These are phyloP conservation scores for Cylindroiulus punctatus DNA, from an alignment of 2,888 invertebrate genomes.

Conservation along the genomic window DNA sequence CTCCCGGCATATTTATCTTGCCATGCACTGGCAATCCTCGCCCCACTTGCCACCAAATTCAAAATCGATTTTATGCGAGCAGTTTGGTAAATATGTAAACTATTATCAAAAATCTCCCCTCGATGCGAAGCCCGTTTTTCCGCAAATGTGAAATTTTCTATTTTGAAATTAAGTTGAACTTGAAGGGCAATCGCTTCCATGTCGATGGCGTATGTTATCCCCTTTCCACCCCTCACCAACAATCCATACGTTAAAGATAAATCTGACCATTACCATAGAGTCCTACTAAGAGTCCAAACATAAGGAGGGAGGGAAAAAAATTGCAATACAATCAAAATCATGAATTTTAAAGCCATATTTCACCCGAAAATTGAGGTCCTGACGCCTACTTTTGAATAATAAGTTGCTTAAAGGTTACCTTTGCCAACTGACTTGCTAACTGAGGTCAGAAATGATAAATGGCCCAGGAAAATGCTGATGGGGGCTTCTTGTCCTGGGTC, in stretches of 20 bases:
- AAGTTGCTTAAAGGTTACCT: constrained; percentile 51
- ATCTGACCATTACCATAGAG: constrained; percentile 45
- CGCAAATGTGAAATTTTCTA: constrained; percentile 30
- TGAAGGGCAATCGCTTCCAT: constrained; percentile 36
- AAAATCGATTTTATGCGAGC: constrained; percentile 42
- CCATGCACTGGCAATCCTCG: background rate
- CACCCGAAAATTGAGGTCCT: constrained; percentile 37
- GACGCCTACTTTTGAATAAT: constrained; percentile 50
- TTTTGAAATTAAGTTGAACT: constrained; percentile 43
- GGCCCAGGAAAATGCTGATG: constrained; percentile 33
- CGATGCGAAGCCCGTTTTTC: constrained; percentile 8
- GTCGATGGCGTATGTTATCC: background rate
- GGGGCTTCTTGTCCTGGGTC: background rate
- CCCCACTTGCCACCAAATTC: background rate
- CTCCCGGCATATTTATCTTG: constrained; percentile 24
- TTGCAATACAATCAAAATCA: constrained; percentile 50
- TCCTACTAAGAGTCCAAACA: constrained; percentile 38
- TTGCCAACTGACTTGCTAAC: constrained; percentile 36
- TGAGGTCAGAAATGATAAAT: constrained; percentile 52
- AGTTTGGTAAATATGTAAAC: constrained; percentile 44
- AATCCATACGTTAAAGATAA: constrained; percentile 44
- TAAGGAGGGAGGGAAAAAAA: constrained; percentile 50
- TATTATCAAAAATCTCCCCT: constrained; percentile 43
- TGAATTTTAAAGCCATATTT: constrained; percentile 52
- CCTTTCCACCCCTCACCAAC: constrained; percentile 31